Conservation (phyloP, 2,888 invertebrate species). For the Schizaphis graminum region DNA sequence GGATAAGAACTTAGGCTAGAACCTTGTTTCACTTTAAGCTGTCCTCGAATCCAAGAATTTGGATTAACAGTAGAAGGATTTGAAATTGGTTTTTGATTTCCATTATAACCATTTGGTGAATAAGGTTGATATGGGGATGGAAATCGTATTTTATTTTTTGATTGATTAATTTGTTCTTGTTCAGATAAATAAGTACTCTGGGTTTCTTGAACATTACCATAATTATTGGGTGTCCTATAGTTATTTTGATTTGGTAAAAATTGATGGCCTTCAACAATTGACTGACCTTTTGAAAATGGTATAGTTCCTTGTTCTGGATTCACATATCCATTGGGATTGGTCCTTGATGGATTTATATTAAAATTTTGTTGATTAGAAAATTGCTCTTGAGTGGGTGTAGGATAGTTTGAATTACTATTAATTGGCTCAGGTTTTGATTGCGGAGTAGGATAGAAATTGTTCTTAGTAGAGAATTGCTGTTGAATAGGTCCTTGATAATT, state of each 20-base stretch:
- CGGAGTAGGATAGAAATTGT: background rate
- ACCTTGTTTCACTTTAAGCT: constrained; percentile 35
- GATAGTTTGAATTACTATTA: background rate
- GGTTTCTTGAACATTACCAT: constrained; percentile 9
- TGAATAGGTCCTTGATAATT: background rate
- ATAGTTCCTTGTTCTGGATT: background rate
- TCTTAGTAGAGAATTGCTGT: too few relatives aligned
- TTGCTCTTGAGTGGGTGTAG: background rate
- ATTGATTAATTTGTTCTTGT: constrained; percentile 45
- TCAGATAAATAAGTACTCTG: constrained; percentile 22
- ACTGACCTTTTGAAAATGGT: constrained; percentile 3
- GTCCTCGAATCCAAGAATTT: constrained; percentile 54
- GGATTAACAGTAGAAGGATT: constrained; percentile 50
- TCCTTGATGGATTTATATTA: constrained; percentile 13
- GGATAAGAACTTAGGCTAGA: background rate
- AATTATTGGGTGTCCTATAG: background rate
- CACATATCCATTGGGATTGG: background rate
- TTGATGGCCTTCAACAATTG: constrained; percentile 7
- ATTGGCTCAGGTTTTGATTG: background rate
- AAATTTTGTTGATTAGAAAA: constrained; percentile 19
- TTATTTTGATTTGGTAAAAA: constrained; percentile 38
- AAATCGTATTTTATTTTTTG: constrained; percentile 13
- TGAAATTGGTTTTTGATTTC: constrained; percentile 35
- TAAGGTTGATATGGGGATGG: background rate
- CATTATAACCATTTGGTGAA: constrained; percentile 1